phyloP scores from a whole-genome alignment of 1,140 invertebrate genomes.

The Drosophila auraria region DNA sequence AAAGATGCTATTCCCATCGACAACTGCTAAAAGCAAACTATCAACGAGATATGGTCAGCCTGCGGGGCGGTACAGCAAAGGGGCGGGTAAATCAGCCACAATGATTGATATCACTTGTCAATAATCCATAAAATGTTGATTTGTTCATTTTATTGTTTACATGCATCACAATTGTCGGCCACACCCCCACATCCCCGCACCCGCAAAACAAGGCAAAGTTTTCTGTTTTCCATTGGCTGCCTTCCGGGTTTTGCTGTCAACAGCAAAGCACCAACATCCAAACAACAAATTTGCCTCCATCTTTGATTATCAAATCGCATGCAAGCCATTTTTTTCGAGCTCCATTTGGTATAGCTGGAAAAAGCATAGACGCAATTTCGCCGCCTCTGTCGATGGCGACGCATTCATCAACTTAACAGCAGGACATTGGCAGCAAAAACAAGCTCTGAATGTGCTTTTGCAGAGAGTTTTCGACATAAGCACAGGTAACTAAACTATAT shows the following conservation, averaged over 20 bases:
- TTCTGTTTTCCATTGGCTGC: constrained; percentile 25
- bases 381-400: constrained; percentile 46
- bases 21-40: constrained; percentile 26
- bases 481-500: not conserved
- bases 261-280: constrained; percentile 23
- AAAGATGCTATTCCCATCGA: constrained; percentile 29
- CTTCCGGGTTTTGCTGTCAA: constrained; percentile 36
- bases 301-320: constrained; percentile 66
- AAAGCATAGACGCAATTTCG: constrained; percentile 40
- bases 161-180: constrained; percentile 67
- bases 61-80: not conserved
- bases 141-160: constrained; percentile 81
- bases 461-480: not conserved
- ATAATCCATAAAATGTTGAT: constrained; percentile 82
- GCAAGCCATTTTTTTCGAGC: constrained; percentile 39
- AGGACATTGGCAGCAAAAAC: constrained; percentile 63
- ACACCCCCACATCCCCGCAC: constrained; percentile 17
- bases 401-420: constrained; percentile 80
- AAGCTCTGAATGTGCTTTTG: constrained; percentile 22
- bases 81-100: constrained; percentile 15
- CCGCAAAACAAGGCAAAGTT: constrained; percentile 24
- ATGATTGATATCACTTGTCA: constrained; percentile 81
- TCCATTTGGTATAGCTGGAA: constrained; percentile 2
- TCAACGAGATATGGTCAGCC: constrained; percentile 24
- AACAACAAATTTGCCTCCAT: constrained; percentile 54